A percentile compares a stretch with the other conserved stretches of the same genome.
Conservation (phyloP, 2,797 vertebrate genomes). For the Esox lucius region DNA sequence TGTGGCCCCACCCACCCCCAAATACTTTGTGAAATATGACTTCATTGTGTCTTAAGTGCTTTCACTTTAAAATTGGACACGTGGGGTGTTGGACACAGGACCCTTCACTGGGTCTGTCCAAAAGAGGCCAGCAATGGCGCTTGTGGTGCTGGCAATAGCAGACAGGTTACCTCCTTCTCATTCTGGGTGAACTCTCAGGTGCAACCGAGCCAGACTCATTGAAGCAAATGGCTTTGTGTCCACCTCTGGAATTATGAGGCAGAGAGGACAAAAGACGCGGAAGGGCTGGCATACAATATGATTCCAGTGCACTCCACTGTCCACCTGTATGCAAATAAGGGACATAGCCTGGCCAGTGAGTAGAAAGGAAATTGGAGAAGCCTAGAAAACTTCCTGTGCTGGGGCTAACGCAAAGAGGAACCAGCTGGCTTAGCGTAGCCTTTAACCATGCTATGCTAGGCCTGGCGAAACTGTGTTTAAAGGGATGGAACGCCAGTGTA, state of each 20-base stretch:
- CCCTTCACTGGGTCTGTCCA: conserved; percentile 49
- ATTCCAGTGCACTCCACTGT: conserved; percentile 64
- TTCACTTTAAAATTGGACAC: conserved; percentile 77
- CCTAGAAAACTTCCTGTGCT: background rate
- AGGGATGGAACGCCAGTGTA: too few relatives aligned
- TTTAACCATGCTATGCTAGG: too few relatives aligned
- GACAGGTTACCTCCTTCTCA: conserved; percentile 59
- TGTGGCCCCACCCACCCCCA: background rate
- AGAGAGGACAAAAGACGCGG: conserved; percentile 39
- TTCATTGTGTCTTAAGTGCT: conserved; percentile 53
- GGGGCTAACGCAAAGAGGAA: background rate
- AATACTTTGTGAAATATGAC: conserved; percentile 24
- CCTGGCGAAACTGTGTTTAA: too few relatives aligned
- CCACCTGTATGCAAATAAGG: conserved; percentile 78
- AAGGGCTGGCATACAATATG: conserved; percentile 45
- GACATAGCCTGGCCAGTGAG: background rate
- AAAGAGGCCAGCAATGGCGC: conserved; percentile 69
- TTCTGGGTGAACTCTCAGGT: conserved; percentile 72
- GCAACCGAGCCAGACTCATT: conserved; percentile 65
- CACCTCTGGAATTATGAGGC: conserved; percentile 59
- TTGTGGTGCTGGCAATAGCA: conserved; percentile 44
- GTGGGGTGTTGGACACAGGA: conserved; percentile 47
- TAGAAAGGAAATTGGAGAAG: conserved; percentile 15
- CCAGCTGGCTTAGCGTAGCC: background rate
- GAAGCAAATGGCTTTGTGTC: conserved; percentile 59